Percentiles rank a stretch among this genome's conserved stretches.
Conservation (phyloP, 2,797 vertebrate species). For the Cottoperca gobio region DNA sequence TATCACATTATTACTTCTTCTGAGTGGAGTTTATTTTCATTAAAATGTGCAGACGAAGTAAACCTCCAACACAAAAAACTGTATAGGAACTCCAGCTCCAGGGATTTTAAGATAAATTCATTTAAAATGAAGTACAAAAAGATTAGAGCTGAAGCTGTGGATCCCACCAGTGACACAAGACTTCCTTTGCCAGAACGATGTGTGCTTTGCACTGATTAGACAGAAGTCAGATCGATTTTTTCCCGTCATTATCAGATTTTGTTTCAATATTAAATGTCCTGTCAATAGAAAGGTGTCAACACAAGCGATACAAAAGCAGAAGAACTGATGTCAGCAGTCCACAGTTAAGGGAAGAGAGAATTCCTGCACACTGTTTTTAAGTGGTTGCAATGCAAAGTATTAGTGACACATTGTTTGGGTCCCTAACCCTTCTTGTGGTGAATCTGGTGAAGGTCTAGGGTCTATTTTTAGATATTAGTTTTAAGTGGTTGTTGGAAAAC, state of each 20-base stretch:
- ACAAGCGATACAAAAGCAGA: background rate
- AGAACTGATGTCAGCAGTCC: constrained; percentile 2
- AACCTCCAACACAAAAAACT: constrained; percentile 11
- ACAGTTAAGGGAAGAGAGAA: too few relatives aligned
- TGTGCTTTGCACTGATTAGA: background rate
- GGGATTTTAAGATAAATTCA: background rate
- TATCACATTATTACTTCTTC: constrained; percentile 11
- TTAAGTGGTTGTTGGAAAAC: constrained; percentile 3
- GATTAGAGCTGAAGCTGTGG: background rate
- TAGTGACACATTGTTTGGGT: too few relatives aligned
- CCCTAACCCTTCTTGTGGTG: too few relatives aligned
- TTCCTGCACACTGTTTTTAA: too few relatives aligned
- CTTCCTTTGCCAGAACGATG: background rate
- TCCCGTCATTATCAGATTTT: constrained; percentile 35
- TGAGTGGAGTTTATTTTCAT: constrained; percentile 29
- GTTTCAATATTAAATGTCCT: constrained; percentile 21
- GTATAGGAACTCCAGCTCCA: background rate
- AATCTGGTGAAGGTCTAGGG: too few relatives aligned
- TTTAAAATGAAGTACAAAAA: constrained; percentile 2
- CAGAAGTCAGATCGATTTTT: background rate
- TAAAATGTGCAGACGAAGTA: constrained; percentile 11
- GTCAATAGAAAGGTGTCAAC: constrained; percentile 27
- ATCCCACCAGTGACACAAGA: background rate
- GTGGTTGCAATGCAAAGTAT: too few relatives aligned
- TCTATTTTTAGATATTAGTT: constrained; percentile 3